These are phyloP conservation scores for Ptychadena robeensis DNA, from an alignment of 2,797 vertebrate species.

Conservation along the genomic window DNA sequence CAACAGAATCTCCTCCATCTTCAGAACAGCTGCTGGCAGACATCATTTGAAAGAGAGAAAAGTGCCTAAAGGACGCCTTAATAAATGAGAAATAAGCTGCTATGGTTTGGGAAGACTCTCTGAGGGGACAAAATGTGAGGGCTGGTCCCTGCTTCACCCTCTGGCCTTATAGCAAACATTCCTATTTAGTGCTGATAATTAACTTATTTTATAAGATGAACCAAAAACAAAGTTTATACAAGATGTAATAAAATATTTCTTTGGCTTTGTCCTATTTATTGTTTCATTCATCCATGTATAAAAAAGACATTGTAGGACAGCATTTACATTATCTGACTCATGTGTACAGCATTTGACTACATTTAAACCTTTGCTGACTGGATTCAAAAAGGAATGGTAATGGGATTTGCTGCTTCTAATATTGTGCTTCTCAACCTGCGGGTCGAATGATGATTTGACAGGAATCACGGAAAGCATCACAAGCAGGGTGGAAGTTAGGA, in stretches of 20 bases:
- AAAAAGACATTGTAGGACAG: neutral
- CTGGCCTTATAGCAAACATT: neutral
- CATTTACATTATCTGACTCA: no score
- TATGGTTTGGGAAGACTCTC: no score
- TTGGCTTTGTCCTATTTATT: slow-evolving; percentile 19
- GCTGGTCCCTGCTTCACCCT: slow-evolving; percentile 23
- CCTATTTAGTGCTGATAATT: neutral
- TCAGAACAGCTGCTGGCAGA: neutral
- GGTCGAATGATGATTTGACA: no score
- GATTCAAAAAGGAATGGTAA: no score
- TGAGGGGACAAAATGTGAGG: slow-evolving; percentile 3
- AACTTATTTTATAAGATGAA: slow-evolving; percentile 31
- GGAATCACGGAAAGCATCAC: no score
- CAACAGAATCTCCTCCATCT: neutral
- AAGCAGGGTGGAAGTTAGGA: no score
- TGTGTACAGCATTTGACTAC: no score
- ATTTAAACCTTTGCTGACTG: no score
- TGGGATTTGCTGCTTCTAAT: no score
- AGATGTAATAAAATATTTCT: neutral
- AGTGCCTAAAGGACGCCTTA: slow-evolving; percentile 16
- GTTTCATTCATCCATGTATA: neutral
- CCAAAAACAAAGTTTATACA: neutral
- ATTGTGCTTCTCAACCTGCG: no score
- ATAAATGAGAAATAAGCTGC: neutral
- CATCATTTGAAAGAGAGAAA: neutral